These are phyloP conservation scores for Hemibagrus guttatus DNA, from an alignment of 2,797 vertebrate species.

Conservation along the genomic window DNA sequence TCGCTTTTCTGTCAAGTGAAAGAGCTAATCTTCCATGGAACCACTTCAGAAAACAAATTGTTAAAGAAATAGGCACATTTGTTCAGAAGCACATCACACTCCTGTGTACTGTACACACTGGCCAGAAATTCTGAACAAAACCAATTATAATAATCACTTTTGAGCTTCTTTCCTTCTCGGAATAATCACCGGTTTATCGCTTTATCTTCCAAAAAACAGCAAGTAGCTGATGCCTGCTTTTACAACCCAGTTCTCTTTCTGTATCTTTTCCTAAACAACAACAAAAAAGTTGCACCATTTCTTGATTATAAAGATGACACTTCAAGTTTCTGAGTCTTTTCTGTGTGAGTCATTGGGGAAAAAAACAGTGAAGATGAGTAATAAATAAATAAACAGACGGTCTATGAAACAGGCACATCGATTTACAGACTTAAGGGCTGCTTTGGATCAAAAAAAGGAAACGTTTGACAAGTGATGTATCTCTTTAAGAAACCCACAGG, in stretches of 20 bases:
- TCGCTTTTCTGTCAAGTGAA: neutral
- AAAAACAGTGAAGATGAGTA: neutral
- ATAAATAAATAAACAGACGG: neutral
- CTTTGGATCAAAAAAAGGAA: neutral
- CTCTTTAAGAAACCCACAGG: too few species aligned
- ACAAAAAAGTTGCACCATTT: constrained; percentile 44
- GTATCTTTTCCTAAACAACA: constrained; percentile 32
- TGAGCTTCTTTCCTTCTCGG: neutral
- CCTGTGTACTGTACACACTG: constrained; percentile 11
- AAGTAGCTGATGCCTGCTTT: constrained; percentile 43
- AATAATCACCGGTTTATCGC: constrained; percentile 10
- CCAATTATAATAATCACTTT: neutral
- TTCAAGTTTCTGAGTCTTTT: constrained; percentile 14
- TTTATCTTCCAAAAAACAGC: constrained; percentile 17
- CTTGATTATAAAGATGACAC: constrained; percentile 55
- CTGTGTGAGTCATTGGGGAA: constrained; percentile 23
- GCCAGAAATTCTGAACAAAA: neutral
- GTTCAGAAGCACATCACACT: constrained; percentile 36
- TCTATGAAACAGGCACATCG: neutral
- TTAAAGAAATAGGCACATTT: neutral
- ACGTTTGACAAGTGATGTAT: too few species aligned
- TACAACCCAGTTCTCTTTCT: constrained; percentile 38
- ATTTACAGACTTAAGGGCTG: neutral
- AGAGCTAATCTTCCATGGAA: neutral
- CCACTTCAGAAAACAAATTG: neutral